A percentile compares a stretch with the other conserved stretches of the same genome.
Conservation (phyloP, 2,113 vertebrate species). For the Podarcis muralis region DNA sequence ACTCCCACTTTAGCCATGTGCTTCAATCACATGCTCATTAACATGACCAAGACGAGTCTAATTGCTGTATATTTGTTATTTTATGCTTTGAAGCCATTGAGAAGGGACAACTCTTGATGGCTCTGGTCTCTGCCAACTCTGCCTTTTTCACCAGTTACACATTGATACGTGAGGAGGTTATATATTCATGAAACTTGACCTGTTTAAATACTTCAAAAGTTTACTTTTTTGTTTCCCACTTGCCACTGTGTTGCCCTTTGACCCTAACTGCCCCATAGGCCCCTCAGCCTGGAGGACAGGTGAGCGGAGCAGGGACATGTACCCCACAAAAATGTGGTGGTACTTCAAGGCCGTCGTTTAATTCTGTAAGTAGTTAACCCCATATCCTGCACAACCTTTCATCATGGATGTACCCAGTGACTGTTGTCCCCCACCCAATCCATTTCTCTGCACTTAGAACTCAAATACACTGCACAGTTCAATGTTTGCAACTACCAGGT, state of each 20-base stretch:
- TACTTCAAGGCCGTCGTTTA: slow-evolving; percentile 76
- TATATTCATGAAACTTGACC: slow-evolving; percentile 51
- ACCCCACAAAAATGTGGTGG: slow-evolving; percentile 79
- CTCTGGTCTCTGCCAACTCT: slow-evolving; percentile 25
- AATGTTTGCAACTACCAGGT: not conserved
- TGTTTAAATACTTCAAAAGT: slow-evolving; percentile 70
- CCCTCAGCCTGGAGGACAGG: slow-evolving; percentile 77
- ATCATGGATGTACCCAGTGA: slow-evolving; percentile 45
- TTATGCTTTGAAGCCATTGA: too few species aligned
- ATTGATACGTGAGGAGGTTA: slow-evolving; percentile 32
- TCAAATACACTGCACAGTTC: slow-evolving; percentile 22
- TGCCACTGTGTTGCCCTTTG: slow-evolving; percentile 64
- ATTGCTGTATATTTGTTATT: not conserved
- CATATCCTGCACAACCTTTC: slow-evolving; percentile 41
- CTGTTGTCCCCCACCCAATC: slow-evolving; percentile 34
- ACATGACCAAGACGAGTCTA: slow-evolving; percentile 20
- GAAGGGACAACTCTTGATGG: not conserved
- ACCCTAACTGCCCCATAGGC: slow-evolving; percentile 67
- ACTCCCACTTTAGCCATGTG: slow-evolving; percentile 39
- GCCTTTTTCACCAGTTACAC: slow-evolving; percentile 20
- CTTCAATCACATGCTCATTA: slow-evolving; percentile 47
- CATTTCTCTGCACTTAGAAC: slow-evolving; percentile 43
- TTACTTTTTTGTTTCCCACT: slow-evolving; percentile 68
- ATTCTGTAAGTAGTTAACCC: slow-evolving; percentile 84
- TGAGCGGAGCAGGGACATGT: slow-evolving; percentile 77